Evolutionary conservation across 2,888 invertebrate genomes (phyloP), one percentile per base, ranked within the genome.

Genomic region (Agriopis marginaria): DNA sequence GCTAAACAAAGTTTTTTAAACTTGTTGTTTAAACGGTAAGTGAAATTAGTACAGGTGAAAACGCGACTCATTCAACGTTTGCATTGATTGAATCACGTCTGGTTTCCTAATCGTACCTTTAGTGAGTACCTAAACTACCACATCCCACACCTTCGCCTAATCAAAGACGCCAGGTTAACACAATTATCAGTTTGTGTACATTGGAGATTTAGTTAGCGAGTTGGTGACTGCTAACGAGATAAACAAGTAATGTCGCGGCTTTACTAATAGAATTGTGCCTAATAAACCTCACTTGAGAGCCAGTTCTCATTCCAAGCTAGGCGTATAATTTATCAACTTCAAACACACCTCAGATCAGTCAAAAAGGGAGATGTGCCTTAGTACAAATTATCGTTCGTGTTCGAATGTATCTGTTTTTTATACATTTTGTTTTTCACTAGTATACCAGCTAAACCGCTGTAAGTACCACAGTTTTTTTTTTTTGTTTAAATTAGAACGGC

Each of bases 161-260:
- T 68, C 68, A 68, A 71, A 66, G 68, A 66, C 60, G 66, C 51
- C 62, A 65, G 54, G 55, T 50, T 71, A 71, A 68, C 66, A 45
- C 45, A 66, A 63, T 66, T 71, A 69, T 65, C 51, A 62, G 65
- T 56, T 60, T 54, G 81, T 82, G 82, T 84, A 81, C 81, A 69
- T 76, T 66, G 54, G 49, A 63, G 65, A 70, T 63, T 66, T 63
- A 66, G 59, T 70, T 66, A 66, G 65, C 14, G 44, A 70, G 54
- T 63, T 62, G 56, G 82, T 85, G 82, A 81, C 85, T 84, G 82
- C 81, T 83, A 81, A 83, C 79, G 75, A 85, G 83, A 82, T 84
- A 85, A 83, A 82, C 82, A 79, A 76, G 79, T 82, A 82, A 82
- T 83, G 77, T 78, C 76, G 66, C 71, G 62, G 66, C 61, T 72